Evolutionary conservation across 2,888 invertebrate genomes (phyloP).

Genomic region (Pycnomerus fuliginosus): DNA sequence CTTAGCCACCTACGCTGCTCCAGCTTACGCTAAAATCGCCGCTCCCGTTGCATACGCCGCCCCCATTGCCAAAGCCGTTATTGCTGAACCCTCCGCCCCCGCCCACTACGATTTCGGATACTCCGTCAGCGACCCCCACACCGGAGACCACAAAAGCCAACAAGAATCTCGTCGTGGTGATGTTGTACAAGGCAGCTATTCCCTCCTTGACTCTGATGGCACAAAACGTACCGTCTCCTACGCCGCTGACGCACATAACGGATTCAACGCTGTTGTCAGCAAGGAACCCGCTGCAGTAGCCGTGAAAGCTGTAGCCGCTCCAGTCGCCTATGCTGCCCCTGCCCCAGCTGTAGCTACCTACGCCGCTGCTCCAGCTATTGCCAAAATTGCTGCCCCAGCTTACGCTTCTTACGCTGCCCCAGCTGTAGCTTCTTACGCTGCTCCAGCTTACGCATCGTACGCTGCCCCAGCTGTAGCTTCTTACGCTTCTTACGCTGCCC

Average conservation of each 20-base stretch:
- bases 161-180: conserved; percentile 56
- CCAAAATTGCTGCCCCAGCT: conserved; percentile 30
- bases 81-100: conserved; percentile 50
- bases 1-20: conserved; percentile 16
- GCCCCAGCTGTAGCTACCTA: conserved; percentile 51
- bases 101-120: conserved; percentile 55
- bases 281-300: conserved; percentile 50
- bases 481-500: conserved; percentile 23
- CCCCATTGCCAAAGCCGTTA: conserved; percentile 50
- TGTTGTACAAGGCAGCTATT: conserved; percentile 55
- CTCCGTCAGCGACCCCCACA: conserved; percentile 51
- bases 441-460: conserved; percentile 26
- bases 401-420: conserved; percentile 22
- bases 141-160: conserved; percentile 57
- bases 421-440: conserved; percentile 43
- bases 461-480: conserved; percentile 26
- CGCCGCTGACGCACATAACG: conserved; percentile 54
- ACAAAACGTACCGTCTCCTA: conserved; percentile 56
- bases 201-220: conserved; percentile 56
- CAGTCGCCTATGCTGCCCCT: conserved; percentile 23
- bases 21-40: conserved; percentile 13
- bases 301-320: conserved; percentile 37
- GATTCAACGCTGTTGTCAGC: conserved; percentile 57
- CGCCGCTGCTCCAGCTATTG: conserved; percentile 40
- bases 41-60: conserved; percentile 28